Conservation (phyloP, 2,888 invertebrate species). For the Brachypalpus laphriformis region DNA sequence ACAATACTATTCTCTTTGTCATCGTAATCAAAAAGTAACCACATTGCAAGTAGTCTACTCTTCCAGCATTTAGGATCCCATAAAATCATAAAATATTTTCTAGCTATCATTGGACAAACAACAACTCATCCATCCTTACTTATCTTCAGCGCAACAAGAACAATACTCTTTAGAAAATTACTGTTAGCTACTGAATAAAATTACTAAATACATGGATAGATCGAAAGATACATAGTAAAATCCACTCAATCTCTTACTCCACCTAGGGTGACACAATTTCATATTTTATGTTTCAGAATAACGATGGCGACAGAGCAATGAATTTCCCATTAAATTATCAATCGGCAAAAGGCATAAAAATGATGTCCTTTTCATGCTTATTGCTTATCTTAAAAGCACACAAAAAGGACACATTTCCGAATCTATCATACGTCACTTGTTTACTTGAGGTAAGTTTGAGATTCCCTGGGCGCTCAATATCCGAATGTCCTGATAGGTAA, state of each 20-base stretch:
- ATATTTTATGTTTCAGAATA: conserved; percentile 2
- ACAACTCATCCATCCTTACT: not conserved
- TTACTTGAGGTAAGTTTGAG: not conserved
- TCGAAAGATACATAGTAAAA: not conserved
- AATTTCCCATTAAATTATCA: conserved; percentile 20
- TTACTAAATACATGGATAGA: not conserved
- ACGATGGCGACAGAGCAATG: not conserved
- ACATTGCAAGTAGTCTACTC: not conserved
- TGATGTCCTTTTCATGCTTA: not conserved
- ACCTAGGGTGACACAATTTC: conserved; percentile 7
- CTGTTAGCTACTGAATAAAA: not conserved
- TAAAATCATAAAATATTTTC: not conserved
- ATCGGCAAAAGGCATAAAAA: conserved; percentile 9
- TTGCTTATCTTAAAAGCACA: not conserved
- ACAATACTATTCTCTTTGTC: not conserved
- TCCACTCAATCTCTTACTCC: not conserved
- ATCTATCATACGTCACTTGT: not conserved
- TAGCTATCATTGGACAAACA: not conserved
- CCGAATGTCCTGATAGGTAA: conserved; percentile 7
- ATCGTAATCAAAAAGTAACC: not conserved
- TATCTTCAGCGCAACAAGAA: not conserved
- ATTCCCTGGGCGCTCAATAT: not conserved
- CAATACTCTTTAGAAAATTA: not conserved
- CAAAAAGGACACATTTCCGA: not conserved
- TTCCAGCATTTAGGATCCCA: not conserved